Conservation (phyloP, 64 coral and sea anemone genomes). For the Platygyra sinensis region DNA sequence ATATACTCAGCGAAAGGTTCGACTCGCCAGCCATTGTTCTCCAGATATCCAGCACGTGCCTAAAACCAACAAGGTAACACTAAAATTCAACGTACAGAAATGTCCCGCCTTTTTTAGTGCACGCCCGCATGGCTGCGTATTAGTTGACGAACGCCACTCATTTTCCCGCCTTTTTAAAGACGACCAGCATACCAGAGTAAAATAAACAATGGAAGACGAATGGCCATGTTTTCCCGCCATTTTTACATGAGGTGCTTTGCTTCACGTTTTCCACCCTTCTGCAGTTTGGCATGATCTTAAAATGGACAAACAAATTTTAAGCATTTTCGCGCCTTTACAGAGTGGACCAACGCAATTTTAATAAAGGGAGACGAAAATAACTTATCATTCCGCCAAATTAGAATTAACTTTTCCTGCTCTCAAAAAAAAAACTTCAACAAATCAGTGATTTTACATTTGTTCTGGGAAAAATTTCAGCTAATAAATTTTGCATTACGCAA, state of each 20-base stretch:
- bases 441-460: too few relatives aligned
- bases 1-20: slow-evolving; percentile 78
- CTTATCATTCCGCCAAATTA: neutral
- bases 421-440: too few relatives aligned
- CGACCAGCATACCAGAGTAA: neutral
- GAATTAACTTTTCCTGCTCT: neutral
- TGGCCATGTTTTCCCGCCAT: neutral
- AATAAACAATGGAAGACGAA: too few relatives aligned
- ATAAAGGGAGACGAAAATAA: neutral
- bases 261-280: too few relatives aligned
- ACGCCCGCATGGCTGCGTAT: too few relatives aligned
- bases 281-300: too few relatives aligned
- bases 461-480: too few relatives aligned
- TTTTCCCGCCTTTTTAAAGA: neutral
- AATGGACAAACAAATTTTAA: neutral
- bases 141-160: neutral
- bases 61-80: slow-evolving; percentile 10
- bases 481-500: too few relatives aligned
- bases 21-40: slow-evolving; percentile 91
- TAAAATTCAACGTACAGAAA: neutral
- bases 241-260: neutral
- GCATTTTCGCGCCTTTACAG: neutral
- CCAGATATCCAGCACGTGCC: slow-evolving; percentile 90
- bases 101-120: neutral
- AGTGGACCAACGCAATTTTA: neutral